Evolutionary conservation across 2,888 invertebrate species (phyloP).

Genomic region (Heliconius ethilla): DNA sequence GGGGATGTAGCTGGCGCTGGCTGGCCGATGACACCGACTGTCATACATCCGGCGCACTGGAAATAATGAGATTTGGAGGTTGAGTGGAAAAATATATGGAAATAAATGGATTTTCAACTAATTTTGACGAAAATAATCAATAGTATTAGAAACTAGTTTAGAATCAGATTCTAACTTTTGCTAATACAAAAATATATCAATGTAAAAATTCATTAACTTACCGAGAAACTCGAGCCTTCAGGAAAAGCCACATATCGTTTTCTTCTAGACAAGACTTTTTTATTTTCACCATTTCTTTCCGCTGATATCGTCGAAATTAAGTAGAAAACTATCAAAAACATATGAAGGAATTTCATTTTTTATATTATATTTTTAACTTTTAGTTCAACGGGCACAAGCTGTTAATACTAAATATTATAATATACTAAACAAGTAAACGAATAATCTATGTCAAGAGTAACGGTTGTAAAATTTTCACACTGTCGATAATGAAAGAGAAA

Average conservation of each 20-base stretch:
- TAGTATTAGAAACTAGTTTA: no score
- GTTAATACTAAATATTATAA: constrained; percentile 4
- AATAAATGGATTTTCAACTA: no score
- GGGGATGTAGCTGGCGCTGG: constrained; percentile 74
- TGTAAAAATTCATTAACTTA: constrained; percentile 63
- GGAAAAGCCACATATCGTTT: constrained; percentile 86
- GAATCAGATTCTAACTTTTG: no score
- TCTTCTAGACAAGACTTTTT: constrained; percentile 77
- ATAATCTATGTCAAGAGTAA: constrained; percentile 42
- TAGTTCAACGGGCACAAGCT: background rate
- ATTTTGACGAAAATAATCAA: no score
- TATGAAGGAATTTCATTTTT: background rate
- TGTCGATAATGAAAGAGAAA: constrained; percentile 41
- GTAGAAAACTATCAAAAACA: background rate
- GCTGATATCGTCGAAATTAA: constrained; percentile 42
- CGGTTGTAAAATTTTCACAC: constrained; percentile 43
- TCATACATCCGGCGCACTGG: constrained; percentile 82
- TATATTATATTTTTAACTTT: background rate
- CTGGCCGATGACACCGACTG: constrained; percentile 82
- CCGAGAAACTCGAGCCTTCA: constrained; percentile 86
- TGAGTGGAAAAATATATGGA: background rate
- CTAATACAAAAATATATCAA: no score
- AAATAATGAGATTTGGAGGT: background rate
- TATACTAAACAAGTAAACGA: constrained; percentile 29
- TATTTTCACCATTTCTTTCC: constrained; percentile 48